phyloP scores from a whole-genome alignment of 2,113 vertebrate species.

The Coturnix japonica region DNA sequence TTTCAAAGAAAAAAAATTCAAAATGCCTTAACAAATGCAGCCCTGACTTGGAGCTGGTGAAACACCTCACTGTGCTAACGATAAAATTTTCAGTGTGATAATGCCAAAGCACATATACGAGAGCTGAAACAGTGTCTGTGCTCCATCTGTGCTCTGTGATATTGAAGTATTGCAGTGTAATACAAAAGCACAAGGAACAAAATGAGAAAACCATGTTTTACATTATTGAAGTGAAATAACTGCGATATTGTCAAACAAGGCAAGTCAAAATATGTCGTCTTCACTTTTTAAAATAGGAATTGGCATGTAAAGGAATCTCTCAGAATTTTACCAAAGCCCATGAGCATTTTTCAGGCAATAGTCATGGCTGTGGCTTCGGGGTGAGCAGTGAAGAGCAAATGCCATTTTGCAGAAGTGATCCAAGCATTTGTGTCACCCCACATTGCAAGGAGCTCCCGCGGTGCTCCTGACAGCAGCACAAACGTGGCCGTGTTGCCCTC shows the following conservation, averaged over 20 bases:
- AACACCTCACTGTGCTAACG: neutral
- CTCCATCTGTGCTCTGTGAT: slow-evolving; percentile 49
- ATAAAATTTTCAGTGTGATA: neutral
- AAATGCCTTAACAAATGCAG: neutral
- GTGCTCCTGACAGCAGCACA: neutral
- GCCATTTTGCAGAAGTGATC: neutral
- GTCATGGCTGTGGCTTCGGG: neutral
- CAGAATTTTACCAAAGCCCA: neutral
- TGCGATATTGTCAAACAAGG: slow-evolving; percentile 59
- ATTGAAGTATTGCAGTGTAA: slow-evolving; percentile 33
- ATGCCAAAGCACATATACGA: slow-evolving; percentile 10
- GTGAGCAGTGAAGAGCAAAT: neutral
- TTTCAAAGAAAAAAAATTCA: neutral
- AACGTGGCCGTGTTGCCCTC: neutral
- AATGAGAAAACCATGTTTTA: slow-evolving; percentile 21
- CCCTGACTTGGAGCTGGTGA: neutral
- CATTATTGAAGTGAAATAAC: slow-evolving; percentile 37
- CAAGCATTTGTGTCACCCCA: neutral
- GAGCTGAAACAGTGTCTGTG: neutral
- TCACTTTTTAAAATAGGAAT: slow-evolving; percentile 16
- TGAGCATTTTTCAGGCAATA: neutral
- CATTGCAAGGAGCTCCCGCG: neutral
- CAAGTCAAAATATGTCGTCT: slow-evolving; percentile 64
- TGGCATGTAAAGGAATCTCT: neutral
- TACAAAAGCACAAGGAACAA: slow-evolving; percentile 21